Base-by-base conservation (phyloP, 1,140 invertebrate genomes). In the Capitella teleta region DNA sequence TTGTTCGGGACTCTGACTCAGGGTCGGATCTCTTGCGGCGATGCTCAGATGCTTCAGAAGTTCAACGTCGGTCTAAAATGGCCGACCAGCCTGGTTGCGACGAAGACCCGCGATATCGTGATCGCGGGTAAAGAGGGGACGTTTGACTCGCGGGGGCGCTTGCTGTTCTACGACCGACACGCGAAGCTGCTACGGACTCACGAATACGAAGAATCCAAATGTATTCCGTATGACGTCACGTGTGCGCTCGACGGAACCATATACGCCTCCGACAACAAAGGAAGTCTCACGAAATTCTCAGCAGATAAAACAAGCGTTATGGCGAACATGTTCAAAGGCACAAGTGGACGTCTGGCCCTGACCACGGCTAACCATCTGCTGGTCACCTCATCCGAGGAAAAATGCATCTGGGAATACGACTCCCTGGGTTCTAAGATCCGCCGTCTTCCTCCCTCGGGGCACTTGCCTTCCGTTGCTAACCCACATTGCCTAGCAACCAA, bases 61-160 rank as follows among this genome's bases (percentile, higher is more conserved):
- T 47, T 47, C 16, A 36, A 47, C 32, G 25, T 47, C 28, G 45
- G 36, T 19, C 26, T 47, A 5, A 47, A 14, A 2, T 47, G 45
- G 45, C 45, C 45, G 6, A 32, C 19, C 12, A 34, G 26, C 25
- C 25, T 47, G 19, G 16, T 25, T 8, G 19, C 18, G 18, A 32
- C 45, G 18, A 32, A 28, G 18, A 21, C 5, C 28, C 19, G 36
- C 16, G 45, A 47, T 18, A 8, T 34, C 10, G 45, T 47, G 14
- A n/a, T 47, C 4, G 16, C 25, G 16, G 45, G 45, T 16, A 47
- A 47, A 32, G 36, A 21, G 19, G 45, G 45, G 4, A 32, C 45
- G 36, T 34, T 47, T 6, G 45, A 47, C 8, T 16, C 45, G 16
- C 19, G 30, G 5, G 45, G 45, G 3, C 19, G 30, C 19, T 21